A percentile compares a stretch with the other conserved stretches of the same genome.
These are phyloP conservation scores for Ispidina lecontei DNA, from an alignment of 2,797 vertebrate genomes.

Conservation along the genomic window DNA sequence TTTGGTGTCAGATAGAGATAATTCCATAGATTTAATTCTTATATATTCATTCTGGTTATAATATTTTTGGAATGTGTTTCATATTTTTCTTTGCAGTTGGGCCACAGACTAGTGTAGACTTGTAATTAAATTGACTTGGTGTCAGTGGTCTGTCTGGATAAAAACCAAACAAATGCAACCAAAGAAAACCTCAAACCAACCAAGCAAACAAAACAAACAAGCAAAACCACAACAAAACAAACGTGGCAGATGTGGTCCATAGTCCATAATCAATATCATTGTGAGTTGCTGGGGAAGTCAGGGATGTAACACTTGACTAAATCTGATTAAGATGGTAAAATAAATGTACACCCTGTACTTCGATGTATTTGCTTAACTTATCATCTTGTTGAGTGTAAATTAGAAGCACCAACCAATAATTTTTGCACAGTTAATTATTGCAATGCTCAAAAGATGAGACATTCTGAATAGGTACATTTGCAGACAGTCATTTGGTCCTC, in stretches of 20 bases:
- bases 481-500: not conserved
- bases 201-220: not conserved
- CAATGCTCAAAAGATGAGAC: not conserved
- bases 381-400: not conserved
- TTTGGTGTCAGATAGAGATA: not conserved
- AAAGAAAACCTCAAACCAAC: too few species aligned
- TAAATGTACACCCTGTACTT: not conserved
- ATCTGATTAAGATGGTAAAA: not conserved
- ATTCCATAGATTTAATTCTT: not conserved
- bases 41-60: not conserved
- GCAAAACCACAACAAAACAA: not conserved
- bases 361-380: not conserved
- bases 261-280: not conserved
- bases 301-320: not conserved
- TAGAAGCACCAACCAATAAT: not conserved
- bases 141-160: not conserved
- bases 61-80: not conserved
- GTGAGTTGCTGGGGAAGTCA: not conserved
- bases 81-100: not conserved
- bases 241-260: not conserved
- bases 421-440: not conserved
- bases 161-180: not conserved
- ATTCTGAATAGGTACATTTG: not conserved
- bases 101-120: not conserved
- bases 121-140: not conserved